Evolutionary conservation across 2,797 vertebrate species (phyloP).

Genomic region (Picus viridis): DNA sequence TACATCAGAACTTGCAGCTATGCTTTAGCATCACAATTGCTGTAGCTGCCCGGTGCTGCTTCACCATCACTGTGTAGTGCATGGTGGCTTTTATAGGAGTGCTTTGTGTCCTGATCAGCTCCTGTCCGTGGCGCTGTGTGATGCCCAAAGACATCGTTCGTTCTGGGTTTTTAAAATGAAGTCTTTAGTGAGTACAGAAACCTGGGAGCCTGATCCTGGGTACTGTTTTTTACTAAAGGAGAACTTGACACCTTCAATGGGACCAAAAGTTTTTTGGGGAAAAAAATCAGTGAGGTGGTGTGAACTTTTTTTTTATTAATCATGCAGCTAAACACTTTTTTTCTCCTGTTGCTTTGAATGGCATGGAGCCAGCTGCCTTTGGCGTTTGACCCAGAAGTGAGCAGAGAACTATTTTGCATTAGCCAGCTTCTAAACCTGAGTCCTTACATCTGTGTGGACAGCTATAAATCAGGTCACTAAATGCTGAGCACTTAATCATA

Average conservation of each 20-base stretch:
- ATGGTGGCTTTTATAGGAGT: background rate
- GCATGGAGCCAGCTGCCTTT: background rate
- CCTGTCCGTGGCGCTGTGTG: background rate
- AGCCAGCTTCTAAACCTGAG: background rate
- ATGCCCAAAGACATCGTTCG: background rate
- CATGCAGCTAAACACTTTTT: fast-evolving
- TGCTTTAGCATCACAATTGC: background rate
- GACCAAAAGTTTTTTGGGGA: background rate
- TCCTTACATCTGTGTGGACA: background rate
- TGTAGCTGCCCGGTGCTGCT: background rate
- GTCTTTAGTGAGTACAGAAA: background rate
- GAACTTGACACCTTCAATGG: fast-evolving
- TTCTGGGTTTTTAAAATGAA: background rate
- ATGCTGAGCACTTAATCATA: background rate
- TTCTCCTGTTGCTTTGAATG: background rate
- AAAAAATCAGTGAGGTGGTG: background rate
- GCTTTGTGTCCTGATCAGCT: background rate
- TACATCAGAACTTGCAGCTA: background rate
- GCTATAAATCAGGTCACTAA: background rate
- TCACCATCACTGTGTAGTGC: background rate
- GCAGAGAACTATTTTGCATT: fast-evolving
- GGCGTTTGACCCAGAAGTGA: background rate
- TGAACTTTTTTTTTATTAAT: background rate
- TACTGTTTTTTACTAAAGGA: background rate
- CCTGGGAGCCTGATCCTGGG: background rate